Base-by-base conservation (phyloP, 2,113 vertebrate genomes). In the Solea solea region DNA sequence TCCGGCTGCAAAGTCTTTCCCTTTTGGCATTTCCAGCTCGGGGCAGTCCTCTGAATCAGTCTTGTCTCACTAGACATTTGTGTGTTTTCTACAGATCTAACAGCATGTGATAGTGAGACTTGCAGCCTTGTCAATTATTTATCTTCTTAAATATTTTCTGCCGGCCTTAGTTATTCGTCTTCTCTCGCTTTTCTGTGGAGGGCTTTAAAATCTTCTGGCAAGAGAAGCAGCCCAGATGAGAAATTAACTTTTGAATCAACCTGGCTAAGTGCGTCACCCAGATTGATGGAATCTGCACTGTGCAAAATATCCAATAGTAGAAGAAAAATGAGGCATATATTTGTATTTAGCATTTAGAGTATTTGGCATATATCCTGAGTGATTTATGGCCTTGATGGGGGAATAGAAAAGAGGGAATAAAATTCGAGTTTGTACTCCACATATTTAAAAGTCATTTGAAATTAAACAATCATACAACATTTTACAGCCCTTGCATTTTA, bases 241-340 rank as follows among this genome's bases (percentile, higher is more conserved):
- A 64, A 60, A 59, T 80, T 84, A 85, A 86, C 85, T 84, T 85
- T 78, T 87, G 86, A 92, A 84, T 6, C 34, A 34, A 4, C 90
- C 75, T 53, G 1, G 13, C 40, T 76, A 84, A 86, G 83, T 79
- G 27, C 83, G 83, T 80, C 83, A 82, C 44, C 74, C 62, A 76
- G 57, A 78, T 86, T 72, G 49, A 82, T 67, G 63, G 56, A 83
- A 77, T 64, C 69, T 59, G 39, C 1, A 1, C 58, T 44, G 27
- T 74, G 64, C 46, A 78, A 74, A 87, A 81, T 81, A 76, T 75
- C 55, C 65, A 64, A 72, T 67, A 45, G 69, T 52, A 57, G 68
- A 60, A 72, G 34, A 34, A 34, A 34, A 78, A 75, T 48, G 21
- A 51, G 73, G 40, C 34, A 6, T 34, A 34, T 34, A 34, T 34